These are phyloP conservation scores for Melopsittacus undulatus DNA, from an alignment of 2,797 vertebrate species.

Conservation along the genomic window DNA sequence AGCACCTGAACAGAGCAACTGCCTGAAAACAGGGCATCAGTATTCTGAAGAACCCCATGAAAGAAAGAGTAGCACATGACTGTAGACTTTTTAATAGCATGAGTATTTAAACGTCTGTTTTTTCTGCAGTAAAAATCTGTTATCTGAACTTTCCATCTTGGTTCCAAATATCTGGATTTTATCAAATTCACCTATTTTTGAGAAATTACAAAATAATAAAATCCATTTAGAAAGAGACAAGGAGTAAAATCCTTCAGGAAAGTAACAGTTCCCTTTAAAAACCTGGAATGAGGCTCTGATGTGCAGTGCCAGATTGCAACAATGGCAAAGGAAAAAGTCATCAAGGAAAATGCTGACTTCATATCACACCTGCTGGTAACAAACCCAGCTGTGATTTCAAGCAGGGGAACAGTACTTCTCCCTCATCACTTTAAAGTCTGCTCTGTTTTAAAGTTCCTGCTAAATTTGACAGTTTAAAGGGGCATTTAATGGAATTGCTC, in stretches of 20 bases:
- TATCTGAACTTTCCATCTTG: constrained; percentile 13
- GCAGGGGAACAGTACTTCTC: constrained; percentile 13
- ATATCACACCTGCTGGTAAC: constrained; percentile 55
- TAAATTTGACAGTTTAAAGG: constrained; percentile 38
- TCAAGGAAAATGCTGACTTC: constrained; percentile 53
- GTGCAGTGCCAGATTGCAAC: constrained; percentile 28
- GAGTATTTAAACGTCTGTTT: constrained; percentile 7
- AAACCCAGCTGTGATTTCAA: constrained; percentile 45
- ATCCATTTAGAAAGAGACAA: constrained; percentile 43
- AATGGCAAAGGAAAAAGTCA: constrained; percentile 52
- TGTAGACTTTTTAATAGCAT: neutral
- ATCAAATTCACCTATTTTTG: constrained; percentile 55
- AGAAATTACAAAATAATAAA: constrained; percentile 33
- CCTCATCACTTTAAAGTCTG: constrained; percentile 44
- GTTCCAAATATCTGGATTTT: constrained; percentile 65
- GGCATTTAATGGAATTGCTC: constrained; percentile 32
- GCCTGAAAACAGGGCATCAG: neutral
- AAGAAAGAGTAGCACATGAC: neutral
- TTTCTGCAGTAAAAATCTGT: constrained; percentile 18
- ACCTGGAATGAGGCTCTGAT: neutral
- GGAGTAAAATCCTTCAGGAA: constrained; percentile 37
- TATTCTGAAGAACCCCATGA: neutral
- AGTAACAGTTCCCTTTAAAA: constrained; percentile 49
- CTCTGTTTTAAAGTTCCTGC: constrained; percentile 29
- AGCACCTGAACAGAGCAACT: neutral